Conservation (phyloP, 2,113 vertebrate species). For the Eptatretus burgeri region DNA sequence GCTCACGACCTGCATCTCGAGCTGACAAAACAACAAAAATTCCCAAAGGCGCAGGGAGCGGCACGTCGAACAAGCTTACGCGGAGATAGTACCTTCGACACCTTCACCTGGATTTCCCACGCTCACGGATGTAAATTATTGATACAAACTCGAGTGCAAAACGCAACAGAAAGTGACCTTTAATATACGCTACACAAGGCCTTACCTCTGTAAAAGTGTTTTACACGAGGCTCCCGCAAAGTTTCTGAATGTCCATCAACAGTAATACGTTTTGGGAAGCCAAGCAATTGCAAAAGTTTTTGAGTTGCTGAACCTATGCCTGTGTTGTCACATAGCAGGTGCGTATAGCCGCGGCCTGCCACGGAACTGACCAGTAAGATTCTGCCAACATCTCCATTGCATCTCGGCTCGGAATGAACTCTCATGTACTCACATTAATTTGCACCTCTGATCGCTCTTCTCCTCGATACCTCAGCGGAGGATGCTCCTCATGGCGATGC, state of each 20-base stretch:
- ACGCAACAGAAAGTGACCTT: slow-evolving; percentile 6
- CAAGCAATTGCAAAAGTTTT: not conserved
- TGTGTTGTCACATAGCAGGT: not conserved
- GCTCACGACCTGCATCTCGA: slow-evolving; percentile 24
- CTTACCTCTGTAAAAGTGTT: slow-evolving; percentile 4
- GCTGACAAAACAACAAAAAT: slow-evolving; percentile 60
- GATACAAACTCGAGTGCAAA: not conserved
- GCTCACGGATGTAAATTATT: slow-evolving; percentile 2
- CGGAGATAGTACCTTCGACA: not conserved
- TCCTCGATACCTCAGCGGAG: too few species aligned
- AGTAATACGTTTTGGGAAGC: not conserved
- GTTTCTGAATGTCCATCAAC: not conserved
- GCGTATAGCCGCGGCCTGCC: not conserved
- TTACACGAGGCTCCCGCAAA: slow-evolving; percentile 1
- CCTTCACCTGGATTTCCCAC: not conserved
- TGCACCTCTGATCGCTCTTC: too few species aligned
- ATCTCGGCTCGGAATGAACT: too few species aligned
- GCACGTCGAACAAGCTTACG: slow-evolving; percentile 20
- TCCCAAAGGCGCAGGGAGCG: slow-evolving; percentile 79
- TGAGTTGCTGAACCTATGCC: not conserved
- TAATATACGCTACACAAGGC: slow-evolving; percentile 1
- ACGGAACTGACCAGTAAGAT: too few species aligned
- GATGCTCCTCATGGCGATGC: too few species aligned
- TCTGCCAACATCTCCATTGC: too few species aligned
- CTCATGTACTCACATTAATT: too few species aligned